These are phyloP conservation scores for Pocillopora grandis DNA, from an alignment of 92 coral and sea anemone species.

Conservation along the genomic window DNA sequence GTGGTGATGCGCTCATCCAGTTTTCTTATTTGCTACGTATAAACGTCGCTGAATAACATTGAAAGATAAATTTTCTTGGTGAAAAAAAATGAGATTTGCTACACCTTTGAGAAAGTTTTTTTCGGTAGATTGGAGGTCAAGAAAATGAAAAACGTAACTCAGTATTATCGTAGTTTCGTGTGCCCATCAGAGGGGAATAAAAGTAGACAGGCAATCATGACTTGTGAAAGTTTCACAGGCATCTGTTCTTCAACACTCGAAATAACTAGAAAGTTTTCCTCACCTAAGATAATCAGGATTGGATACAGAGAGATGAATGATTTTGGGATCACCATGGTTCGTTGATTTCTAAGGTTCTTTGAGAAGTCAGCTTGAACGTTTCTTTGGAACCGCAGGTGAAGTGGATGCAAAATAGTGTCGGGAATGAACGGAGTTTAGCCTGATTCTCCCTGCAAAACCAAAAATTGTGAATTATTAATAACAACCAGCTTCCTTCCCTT, in stretches of 20 bases:
- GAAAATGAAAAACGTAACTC: background rate
- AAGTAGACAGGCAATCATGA: background rate
- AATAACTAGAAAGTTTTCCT: background rate
- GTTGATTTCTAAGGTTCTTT: background rate
- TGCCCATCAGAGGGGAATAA: background rate
- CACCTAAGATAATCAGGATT: conserved; percentile 12
- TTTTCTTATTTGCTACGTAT: background rate
- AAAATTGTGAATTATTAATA: conserved; percentile 64
- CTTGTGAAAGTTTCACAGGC: background rate
- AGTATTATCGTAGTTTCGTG: background rate
- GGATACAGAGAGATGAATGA: background rate
- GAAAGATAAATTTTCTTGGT: background rate
- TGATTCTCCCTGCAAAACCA: conserved; percentile 67
- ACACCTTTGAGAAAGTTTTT: background rate
- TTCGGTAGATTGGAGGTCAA: background rate
- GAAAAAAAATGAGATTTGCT: background rate
- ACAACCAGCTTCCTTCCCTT: conserved; percentile 48
- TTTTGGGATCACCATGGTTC: background rate
- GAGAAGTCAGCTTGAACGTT: background rate
- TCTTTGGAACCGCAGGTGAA: conserved; percentile 46
- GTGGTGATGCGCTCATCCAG: conserved; percentile 11
- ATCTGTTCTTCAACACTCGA: background rate
- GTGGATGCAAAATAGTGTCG: conserved; percentile 35
- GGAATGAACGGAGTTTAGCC: conserved; percentile 34
- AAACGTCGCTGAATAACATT: background rate